Evolutionary conservation across 30 jellyfish, hydroid and myxozoan species (phyloP).

Genomic region (Aurelia coerulea): DNA sequence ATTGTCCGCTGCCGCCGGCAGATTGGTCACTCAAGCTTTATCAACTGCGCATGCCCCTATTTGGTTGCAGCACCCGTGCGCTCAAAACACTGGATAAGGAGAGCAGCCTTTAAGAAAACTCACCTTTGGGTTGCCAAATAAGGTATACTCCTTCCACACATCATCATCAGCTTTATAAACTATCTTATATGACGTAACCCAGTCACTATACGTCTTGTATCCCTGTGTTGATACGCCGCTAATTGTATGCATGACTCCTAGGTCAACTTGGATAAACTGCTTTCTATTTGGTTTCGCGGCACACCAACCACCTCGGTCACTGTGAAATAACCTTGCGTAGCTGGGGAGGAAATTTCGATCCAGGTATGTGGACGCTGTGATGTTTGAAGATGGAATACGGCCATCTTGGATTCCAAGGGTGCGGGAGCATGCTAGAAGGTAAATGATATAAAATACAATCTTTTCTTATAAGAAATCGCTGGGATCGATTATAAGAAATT

Average conservation of each 20-base stretch:
- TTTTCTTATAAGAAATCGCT: neutral
- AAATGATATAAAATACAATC: neutral
- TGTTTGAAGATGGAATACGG: slow-evolving; percentile 64
- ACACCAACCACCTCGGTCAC: slow-evolving; percentile 88
- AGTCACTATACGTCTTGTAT: slow-evolving; percentile 65
- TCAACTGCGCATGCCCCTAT: too few species aligned
- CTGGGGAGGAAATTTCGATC: slow-evolving; percentile 78
- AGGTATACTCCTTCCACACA: slow-evolving; percentile 65
- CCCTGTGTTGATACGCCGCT: slow-evolving; percentile 97
- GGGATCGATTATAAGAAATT: neutral
- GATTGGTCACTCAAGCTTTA: too few species aligned
- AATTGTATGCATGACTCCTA: slow-evolving; percentile 64
- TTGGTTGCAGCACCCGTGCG: too few species aligned
- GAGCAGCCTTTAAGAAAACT: neutral
- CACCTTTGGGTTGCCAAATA: slow-evolving; percentile 78
- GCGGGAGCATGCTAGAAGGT: slow-evolving; percentile 80
- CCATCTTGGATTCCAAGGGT: slow-evolving; percentile 92
- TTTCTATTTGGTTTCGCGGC: slow-evolving; percentile 64
- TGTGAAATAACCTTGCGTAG: slow-evolving; percentile 69
- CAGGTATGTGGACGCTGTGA: slow-evolving; percentile 88
- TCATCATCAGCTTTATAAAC: slow-evolving; percentile 57
- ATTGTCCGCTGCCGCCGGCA: too few species aligned
- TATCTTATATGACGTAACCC: slow-evolving; percentile 89
- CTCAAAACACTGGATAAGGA: too few species aligned
- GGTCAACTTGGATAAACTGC: slow-evolving; percentile 76